Base-by-base conservation (phyloP, 2,113 vertebrate genomes). In the Chionodraco myersi region DNA sequence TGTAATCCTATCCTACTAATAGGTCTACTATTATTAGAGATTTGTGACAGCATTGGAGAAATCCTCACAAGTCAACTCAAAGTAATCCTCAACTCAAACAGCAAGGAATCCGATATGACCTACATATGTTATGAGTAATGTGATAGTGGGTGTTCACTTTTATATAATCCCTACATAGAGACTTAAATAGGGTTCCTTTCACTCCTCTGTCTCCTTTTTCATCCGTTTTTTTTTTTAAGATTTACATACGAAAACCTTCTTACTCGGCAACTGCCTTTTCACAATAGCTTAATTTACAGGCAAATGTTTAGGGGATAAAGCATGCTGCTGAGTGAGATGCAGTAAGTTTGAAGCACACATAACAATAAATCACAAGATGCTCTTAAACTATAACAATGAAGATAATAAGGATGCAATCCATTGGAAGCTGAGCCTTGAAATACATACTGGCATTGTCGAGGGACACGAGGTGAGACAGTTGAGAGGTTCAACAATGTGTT, bases 61-160 rank as follows among this genome's bases (percentile, higher is more conserved):
- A 71, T 63, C 52, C 77, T 49, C n/a, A 18, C 14, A 64, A 53
- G 48, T 61, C 60, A 75, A 47, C 23, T 65, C 15, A 45, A 47
- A 75, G 30, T 34, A 49, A 65, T 72, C 54, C 70, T 53, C 69
- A 61, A 54, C 21, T 77, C 48, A 59, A 52, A 77, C 13, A 10
- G 11, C 3, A 36, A 36, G 66, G 11, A 51, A 23, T 58, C 47
- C 1, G 56, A n/a, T n/a, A 26, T 80, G 79, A 69, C 71, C 71
- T 80, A 63, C 41, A 62, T 75, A 62, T 56, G 23, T 56, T 54
- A 48, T 53, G 64, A 41, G 36, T 18, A 61, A 41, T 74, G 56
- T 68, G 23, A 21, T 34, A 74, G 57, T 68, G 63, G 48, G 36
- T 81, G 13, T 57, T 81, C 21, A 47, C 18, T 68, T 74, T 48